These are phyloP conservation scores for Oreochromis tanganicae DNA, from an alignment of 2,113 vertebrate genomes.

Conservation along the genomic window DNA sequence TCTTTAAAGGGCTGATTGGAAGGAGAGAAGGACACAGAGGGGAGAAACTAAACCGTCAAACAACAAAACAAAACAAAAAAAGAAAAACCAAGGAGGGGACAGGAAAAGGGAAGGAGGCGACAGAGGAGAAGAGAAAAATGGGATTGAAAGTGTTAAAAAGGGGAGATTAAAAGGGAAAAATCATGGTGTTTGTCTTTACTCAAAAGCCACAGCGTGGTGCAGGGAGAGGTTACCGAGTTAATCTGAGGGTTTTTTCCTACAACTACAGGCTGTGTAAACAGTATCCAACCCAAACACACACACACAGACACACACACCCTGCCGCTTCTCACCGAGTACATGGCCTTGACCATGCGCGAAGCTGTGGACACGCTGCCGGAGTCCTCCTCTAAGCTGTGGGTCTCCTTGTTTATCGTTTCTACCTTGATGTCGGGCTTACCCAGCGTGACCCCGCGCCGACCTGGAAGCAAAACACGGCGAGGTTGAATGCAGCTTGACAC, in stretches of 20 bases:
- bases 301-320: constrained; percentile 2
- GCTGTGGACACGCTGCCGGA: constrained; percentile 89
- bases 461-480: constrained; percentile 66
- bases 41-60: constrained; percentile 81
- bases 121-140: constrained; percentile 54
- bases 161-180: constrained; percentile 26
- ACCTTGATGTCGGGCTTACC: constrained; percentile 97
- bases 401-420: constrained; percentile 95
- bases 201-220: background rate
- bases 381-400: constrained; percentile 90
- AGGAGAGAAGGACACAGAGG: constrained; percentile 77
- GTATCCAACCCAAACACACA: constrained; percentile 8
- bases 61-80: constrained; percentile 56
- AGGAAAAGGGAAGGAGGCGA: constrained; percentile 47
- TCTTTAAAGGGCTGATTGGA: constrained; percentile 92
- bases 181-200: constrained; percentile 16
- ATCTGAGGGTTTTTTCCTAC: constrained; percentile 10
- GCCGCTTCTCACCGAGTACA: constrained; percentile 87
- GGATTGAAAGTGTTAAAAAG: constrained; percentile 55
- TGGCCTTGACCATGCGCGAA: constrained; percentile 94
- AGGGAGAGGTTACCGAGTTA: constrained; percentile 44
- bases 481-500: constrained; percentile 39
- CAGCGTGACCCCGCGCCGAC: constrained; percentile 91
- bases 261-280: constrained; percentile 51
- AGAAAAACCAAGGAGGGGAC: constrained; percentile 8